Conservation (phyloP, 2,888 invertebrate genomes). For the Ormyrus thymus region DNA sequence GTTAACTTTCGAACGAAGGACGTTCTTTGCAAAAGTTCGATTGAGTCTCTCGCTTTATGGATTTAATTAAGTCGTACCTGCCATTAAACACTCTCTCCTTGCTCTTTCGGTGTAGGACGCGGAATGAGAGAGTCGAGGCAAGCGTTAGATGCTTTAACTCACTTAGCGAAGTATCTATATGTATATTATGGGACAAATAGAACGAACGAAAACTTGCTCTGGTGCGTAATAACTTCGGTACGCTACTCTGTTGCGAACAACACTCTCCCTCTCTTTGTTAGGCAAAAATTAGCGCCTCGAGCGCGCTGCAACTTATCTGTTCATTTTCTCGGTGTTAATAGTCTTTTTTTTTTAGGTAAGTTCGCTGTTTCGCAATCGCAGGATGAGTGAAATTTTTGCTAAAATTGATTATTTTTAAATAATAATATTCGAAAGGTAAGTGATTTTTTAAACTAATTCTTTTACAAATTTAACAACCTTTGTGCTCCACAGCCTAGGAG, state of each 20-base stretch:
- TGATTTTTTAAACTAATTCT: too few species aligned
- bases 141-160: conserved; percentile 39
- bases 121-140: neutral
- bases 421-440: too few species aligned
- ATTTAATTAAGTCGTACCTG: conserved; percentile 13
- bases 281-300: conserved; percentile 31
- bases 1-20: neutral
- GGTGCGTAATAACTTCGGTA: conserved; percentile 35
- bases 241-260: conserved; percentile 20
- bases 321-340: conserved; percentile 24
- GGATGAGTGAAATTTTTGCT: too few species aligned
- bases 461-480: too few species aligned
- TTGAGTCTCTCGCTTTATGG: neutral
- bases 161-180: conserved; percentile 46
- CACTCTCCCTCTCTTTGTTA: conserved; percentile 1
- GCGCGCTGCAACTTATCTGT: conserved; percentile 28
- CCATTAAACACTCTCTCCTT: conserved; percentile 32
- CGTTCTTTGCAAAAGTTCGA: neutral
- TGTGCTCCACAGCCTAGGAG: too few species aligned
- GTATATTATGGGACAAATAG: conserved; percentile 40
- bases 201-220: conserved; percentile 41
- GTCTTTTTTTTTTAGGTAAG: neutral
- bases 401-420: too few species aligned
- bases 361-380: too few species aligned
- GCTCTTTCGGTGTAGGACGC: neutral